Evolutionary conservation across 2,113 vertebrate genomes (phyloP).

Genomic region (Mus pahari): DNA sequence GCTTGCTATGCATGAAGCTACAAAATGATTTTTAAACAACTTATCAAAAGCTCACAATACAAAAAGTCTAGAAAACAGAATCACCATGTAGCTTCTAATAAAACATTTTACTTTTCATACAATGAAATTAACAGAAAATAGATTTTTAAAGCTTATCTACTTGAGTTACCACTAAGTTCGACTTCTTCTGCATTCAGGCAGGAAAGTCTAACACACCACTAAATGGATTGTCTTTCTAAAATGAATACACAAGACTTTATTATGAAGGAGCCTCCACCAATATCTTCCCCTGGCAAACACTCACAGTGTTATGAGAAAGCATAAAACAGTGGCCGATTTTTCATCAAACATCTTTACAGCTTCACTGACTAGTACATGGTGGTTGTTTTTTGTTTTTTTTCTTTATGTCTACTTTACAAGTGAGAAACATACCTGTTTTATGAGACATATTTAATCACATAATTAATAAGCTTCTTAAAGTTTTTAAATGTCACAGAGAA

Average conservation of each 20-base stretch:
- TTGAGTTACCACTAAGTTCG: slow-evolving; percentile 54
- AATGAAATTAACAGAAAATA: background rate
- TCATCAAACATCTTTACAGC: slow-evolving; percentile 82
- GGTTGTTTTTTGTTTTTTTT: background rate
- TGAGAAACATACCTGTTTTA: slow-evolving; percentile 87
- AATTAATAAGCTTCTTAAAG: slow-evolving; percentile 87
- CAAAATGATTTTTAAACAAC: slow-evolving; percentile 27
- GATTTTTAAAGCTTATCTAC: background rate
- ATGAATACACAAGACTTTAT: background rate
- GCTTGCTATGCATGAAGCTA: background rate
- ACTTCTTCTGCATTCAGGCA: slow-evolving; percentile 60
- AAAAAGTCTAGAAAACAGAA: background rate
- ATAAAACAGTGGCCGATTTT: slow-evolving; percentile 34
- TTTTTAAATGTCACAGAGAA: slow-evolving; percentile 80
- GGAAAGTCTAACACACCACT: slow-evolving; percentile 24
- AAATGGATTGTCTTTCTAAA: slow-evolving; percentile 52
- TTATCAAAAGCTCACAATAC: background rate
- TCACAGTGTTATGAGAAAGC: background rate
- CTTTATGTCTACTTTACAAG: slow-evolving; percentile 74
- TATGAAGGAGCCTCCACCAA: background rate
- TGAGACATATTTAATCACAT: slow-evolving; percentile 80
- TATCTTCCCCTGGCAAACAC: slow-evolving; percentile 2
- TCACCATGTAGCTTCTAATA: slow-evolving; percentile 15
- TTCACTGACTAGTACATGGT: slow-evolving; percentile 69
- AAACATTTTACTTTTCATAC: background rate